Conservation (phyloP, 2,113 vertebrate genomes). For the Gavialis gangeticus region DNA sequence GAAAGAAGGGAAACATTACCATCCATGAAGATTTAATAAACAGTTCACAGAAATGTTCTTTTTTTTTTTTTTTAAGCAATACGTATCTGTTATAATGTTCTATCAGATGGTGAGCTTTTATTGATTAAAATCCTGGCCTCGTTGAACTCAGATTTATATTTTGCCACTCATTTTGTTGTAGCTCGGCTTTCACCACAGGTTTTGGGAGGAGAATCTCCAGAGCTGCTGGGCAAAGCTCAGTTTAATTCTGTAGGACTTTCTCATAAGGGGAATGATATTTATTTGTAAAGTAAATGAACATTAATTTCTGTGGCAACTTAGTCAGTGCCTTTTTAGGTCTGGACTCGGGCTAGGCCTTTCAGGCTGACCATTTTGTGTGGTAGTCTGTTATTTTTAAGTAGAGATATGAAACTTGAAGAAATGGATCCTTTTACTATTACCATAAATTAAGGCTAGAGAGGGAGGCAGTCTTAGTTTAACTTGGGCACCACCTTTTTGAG, state of each 20-base stretch:
- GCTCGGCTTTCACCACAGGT: not conserved
- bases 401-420: too few species aligned
- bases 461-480: too few species aligned
- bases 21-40: not conserved
- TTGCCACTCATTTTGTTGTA: not conserved
- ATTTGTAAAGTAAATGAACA: not conserved
- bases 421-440: too few species aligned
- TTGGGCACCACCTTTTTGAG: too few species aligned
- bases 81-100: not conserved
- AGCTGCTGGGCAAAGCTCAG: not conserved
- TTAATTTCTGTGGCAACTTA: too few species aligned
- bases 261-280: not conserved
- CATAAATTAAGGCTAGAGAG: too few species aligned
- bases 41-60: not conserved
- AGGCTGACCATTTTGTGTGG: too few species aligned
- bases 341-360: too few species aligned
- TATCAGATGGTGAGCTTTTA: not conserved
- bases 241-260: not conserved
- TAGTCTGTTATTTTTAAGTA: too few species aligned
- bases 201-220: not conserved
- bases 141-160: not conserved
- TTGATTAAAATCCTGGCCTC: not conserved
- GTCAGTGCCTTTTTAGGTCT: too few species aligned
- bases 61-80: not conserved
- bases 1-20: too few species aligned